A percentile compares a stretch with the other conserved stretches of the same genome.
phyloP scores from a whole-genome alignment of 2,797 vertebrate genomes.

The Percopsis omiscomaycus region DNA sequence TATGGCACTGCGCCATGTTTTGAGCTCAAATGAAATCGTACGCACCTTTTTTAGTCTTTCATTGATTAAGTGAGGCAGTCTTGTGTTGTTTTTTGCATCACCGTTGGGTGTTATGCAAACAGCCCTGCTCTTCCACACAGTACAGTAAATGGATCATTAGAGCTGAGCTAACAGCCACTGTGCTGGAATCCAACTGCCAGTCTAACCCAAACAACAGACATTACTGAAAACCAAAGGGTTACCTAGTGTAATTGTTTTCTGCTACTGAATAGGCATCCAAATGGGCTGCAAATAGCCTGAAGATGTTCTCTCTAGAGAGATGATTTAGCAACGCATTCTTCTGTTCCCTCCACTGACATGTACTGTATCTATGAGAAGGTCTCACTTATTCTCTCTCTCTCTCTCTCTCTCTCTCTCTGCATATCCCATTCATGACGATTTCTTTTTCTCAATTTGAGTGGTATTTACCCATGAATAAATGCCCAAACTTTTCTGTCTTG shows the following conservation, averaged over 20 bases:
- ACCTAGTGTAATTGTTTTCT: slow-evolving; percentile 17
- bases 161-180: slow-evolving; percentile 16
- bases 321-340: slow-evolving; percentile 38
- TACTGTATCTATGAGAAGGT: slow-evolving; percentile 70
- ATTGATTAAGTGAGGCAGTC: slow-evolving; percentile 20
- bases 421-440: slow-evolving; percentile 71
- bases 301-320: slow-evolving; percentile 30
- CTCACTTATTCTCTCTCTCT: slow-evolving; percentile 54
- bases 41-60: slow-evolving; percentile 14
- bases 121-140: slow-evolving; percentile 16
- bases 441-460: slow-evolving; percentile 63
- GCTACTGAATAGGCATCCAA: slow-evolving; percentile 32
- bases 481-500: slow-evolving; percentile 81
- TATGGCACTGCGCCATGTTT: too few relatives aligned
- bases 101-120: slow-evolving; percentile 20
- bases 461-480: slow-evolving; percentile 79
- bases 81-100: slow-evolving; percentile 31
- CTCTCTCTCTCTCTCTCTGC: slow-evolving; percentile 37
- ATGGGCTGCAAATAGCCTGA: slow-evolving; percentile 21
- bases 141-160: slow-evolving; percentile 37
- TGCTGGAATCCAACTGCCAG: slow-evolving; percentile 4
- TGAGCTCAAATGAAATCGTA: slow-evolving; percentile 14
- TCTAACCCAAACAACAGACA: slow-evolving; percentile 19
- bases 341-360: slow-evolving; percentile 61
- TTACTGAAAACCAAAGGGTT: slow-evolving; percentile 10